Base-by-base conservation (phyloP, 2,113 vertebrate genomes). In the Ailuropoda melanoleuca region DNA sequence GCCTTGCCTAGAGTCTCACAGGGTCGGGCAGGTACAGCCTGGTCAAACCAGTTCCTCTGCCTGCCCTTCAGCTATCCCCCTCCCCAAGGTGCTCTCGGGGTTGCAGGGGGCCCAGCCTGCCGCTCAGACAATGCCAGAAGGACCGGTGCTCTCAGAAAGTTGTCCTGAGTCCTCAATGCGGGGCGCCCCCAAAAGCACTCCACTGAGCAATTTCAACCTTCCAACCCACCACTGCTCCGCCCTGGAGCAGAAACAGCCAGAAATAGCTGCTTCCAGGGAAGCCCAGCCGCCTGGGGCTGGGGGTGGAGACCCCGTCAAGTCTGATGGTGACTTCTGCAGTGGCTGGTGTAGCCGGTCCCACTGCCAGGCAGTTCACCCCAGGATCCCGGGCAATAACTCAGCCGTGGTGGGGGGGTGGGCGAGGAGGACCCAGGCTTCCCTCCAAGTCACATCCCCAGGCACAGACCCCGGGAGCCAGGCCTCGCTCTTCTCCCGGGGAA, bases 251-350 rank as follows among this genome's bases (percentile, higher is more conserved):
- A 95, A 97, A 92, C 7, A 58, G 93, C 96, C 95, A 96, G 92
- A 98, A 97, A 98, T 97, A 98, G 95, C 88, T 94, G 88, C 94
- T 97, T 77, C 86, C 53, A 95, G 50, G 84, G 94, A 80, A 94
- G 94, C 84, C 90, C 21, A 26, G 90, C 46, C 0, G 13, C 87
- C 62, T 48, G 58, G 48, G 80, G 84, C 75, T 50, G 64, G 34
- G 90, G 74, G 82, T 29, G 74, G 90, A 93, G 80, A 75, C 93
- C 60, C 75, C 70, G 37, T 88, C 90, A 85, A 93, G 62, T 66
- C 24, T 50, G 80, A 64, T 4, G 75, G 83, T 50, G 46, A 68
- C 58, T 92, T 97, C 91, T 37, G 85, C 92, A 64, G 94, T 39
- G 87, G 37, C 53, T 72, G 37, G n/a, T 29, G 6, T 48, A 29